Evolutionary conservation across 2,113 vertebrate species (phyloP), one percentile per base, ranked within the genome.

Genomic region (Theristicus caerulescens): DNA sequence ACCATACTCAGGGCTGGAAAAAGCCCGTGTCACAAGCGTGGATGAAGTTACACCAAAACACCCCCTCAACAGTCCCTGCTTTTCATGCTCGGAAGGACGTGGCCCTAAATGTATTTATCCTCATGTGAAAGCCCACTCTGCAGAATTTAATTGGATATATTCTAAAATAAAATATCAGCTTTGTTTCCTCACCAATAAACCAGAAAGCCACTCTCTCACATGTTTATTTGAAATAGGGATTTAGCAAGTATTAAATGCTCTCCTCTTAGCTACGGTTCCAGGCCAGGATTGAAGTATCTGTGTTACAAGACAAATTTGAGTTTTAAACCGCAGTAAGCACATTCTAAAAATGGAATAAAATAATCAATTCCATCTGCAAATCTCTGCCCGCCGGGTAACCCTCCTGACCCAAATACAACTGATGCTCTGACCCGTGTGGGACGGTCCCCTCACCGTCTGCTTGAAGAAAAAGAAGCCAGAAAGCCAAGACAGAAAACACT

Each of bases 341-440:
- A 90, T 87, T 72, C 97, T 96, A 96, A 96, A 97, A 96, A 92
- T 21, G 67, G 84, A 94, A 95, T 81, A 97, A 97, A 98, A 86
- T 98, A 98, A 98, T 98, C 97, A 97, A 94, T 98, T 95, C 98
- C 98, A 99, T 96, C 98, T 97, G 98, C 98, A 97, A 97, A 85
- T 97, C 96, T 98, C 97, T 98, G 97, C 88, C 96, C 97, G 70
- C 62, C 96, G 55, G 31, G 64, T 91, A 98, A 98, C 98, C 98
- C 96, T 98, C 97, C 97, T 98, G 98, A 99, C 98, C 98, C 96
- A 94, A 97, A 97, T 96, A 97, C 95, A 97, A 91, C 95, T 58
- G 69, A 88, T n/a, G 58, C 64, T 93, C 81, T 92, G 93, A 95
- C 94, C 81, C 14, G 38, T 46, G 92, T 85, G 88, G 98, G 97